Conservation (phyloP, 2,888 invertebrate species). For the Embidobia sp. region DNA sequence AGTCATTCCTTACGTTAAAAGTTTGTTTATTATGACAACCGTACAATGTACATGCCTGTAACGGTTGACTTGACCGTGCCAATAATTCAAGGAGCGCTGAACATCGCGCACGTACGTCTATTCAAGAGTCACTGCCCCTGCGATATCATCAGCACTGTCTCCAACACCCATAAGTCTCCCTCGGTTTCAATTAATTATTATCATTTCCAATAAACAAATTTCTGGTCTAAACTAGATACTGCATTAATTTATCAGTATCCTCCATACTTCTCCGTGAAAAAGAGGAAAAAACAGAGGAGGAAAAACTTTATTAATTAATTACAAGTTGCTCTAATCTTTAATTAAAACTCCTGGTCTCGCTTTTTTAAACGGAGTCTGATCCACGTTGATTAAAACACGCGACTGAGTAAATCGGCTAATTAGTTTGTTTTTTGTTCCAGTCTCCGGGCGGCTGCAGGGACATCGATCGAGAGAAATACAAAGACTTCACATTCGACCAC, state of each 20-base stretch:
- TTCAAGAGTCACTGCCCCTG: conserved; percentile 30
- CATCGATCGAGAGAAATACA: conserved; percentile 85
- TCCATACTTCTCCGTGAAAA: no score
- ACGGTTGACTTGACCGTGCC: conserved; percentile 48
- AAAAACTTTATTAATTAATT: no score
- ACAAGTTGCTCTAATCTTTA: no score
- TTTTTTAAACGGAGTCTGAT: no score
- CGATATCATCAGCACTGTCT: conserved; percentile 5
- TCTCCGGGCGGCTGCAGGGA: conserved; percentile 84
- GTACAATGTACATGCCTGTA: conserved; percentile 27
- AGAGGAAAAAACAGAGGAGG: no score
- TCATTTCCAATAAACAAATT: conserved; percentile 6
- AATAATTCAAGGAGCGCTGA: conserved; percentile 42
- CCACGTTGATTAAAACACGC: background rate
- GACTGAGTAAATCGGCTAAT: no score
- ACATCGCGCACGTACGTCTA: conserved; percentile 16
- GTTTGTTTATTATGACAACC: conserved; percentile 24
- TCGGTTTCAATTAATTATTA: background rate
- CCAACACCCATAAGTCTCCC: no score
- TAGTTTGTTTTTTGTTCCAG: conserved; percentile 68
- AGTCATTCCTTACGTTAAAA: background rate
- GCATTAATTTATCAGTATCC: no score
- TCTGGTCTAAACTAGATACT: no score
- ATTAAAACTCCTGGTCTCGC: no score
- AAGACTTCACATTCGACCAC: conserved; percentile 89